phyloP scores from a whole-genome alignment of 2,113 vertebrate species.

The Cacatua alba region DNA sequence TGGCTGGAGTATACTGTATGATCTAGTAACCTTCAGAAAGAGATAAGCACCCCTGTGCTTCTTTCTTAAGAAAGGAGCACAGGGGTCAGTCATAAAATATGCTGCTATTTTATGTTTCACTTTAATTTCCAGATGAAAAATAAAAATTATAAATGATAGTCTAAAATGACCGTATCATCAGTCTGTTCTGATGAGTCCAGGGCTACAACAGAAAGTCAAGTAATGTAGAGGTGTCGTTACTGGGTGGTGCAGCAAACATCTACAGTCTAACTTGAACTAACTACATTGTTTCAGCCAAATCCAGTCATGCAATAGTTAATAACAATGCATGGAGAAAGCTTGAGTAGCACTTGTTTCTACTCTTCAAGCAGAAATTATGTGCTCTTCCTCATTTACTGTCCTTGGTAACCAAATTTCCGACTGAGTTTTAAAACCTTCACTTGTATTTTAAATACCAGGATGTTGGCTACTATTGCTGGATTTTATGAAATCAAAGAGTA shows the following conservation, averaged over 20 bases:
- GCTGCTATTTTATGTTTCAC: neutral
- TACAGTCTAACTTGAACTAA: neutral
- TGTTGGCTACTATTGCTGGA: neutral
- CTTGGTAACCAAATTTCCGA: neutral
- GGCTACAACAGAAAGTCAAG: neutral
- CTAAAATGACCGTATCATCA: neutral
- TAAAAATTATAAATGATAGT: neutral
- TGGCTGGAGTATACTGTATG: neutral
- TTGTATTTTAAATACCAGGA: neutral
- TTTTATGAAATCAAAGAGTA: neutral
- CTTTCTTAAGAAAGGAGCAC: neutral
- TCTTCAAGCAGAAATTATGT: neutral
- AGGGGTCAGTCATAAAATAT: neutral
- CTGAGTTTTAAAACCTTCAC: neutral
- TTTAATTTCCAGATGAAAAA: neutral
- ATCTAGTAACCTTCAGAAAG: neutral
- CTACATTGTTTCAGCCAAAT: neutral
- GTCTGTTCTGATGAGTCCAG: neutral
- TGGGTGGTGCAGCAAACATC: neutral
- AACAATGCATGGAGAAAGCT: neutral
- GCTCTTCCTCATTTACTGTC: neutral
- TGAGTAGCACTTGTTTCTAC: neutral
- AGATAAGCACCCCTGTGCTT: neutral
- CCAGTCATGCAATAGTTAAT: neutral
- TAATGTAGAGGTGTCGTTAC: neutral